Percentiles rank a stretch among this genome's conserved stretches.
phyloP scores from a whole-genome alignment of 2,113 vertebrate genomes.

The Fulica atra region DNA sequence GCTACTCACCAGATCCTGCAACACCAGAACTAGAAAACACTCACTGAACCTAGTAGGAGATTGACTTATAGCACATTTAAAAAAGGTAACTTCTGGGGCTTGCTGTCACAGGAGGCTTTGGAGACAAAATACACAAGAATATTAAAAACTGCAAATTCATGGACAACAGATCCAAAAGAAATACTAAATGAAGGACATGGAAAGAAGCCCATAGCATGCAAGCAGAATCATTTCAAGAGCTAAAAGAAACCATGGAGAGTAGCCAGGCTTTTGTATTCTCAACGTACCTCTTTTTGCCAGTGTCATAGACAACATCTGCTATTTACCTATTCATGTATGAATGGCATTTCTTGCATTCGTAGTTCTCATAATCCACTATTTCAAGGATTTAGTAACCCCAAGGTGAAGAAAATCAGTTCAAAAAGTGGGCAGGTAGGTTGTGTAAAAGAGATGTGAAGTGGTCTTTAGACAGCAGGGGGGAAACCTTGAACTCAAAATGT shows the following conservation, averaged over 20 bases:
- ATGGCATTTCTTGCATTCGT: background rate
- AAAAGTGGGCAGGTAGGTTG: background rate
- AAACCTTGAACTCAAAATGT: constrained; percentile 7
- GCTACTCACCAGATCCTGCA: background rate
- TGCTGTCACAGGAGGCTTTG: background rate
- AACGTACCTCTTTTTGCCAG: background rate
- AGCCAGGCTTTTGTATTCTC: background rate
- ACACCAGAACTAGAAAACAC: background rate
- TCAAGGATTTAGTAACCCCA: background rate
- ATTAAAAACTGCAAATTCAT: background rate
- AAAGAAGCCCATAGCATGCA: background rate
- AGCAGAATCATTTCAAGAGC: background rate
- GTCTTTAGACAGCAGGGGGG: background rate
- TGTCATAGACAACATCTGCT: background rate
- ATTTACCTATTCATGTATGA: background rate
- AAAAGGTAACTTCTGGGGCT: background rate
- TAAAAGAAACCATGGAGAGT: background rate
- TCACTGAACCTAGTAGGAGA: background rate
- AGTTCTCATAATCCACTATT: background rate
- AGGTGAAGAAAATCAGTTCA: background rate
- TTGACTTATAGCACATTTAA: background rate
- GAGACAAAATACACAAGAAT: background rate
- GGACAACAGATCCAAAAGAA: background rate
- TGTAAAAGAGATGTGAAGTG: background rate
- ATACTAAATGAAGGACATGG: background rate